Base-by-base conservation (phyloP, 2,888 invertebrate species). In the Leptothorax acervorum region DNA sequence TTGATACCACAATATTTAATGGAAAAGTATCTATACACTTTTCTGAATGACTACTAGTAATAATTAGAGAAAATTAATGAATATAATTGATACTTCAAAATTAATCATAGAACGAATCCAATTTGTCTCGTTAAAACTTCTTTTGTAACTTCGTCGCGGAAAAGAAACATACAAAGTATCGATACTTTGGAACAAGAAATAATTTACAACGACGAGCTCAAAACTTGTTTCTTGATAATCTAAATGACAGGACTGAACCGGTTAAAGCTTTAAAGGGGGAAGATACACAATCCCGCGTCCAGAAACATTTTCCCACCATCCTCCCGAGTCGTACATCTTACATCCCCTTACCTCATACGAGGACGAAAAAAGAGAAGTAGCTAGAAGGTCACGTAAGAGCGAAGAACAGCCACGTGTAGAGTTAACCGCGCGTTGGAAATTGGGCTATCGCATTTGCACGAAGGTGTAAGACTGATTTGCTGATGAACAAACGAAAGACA, bases 381-480 rank as follows among this genome's bases (percentile, higher is more conserved):
- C 45, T 45, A 18, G 39, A 53, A 45, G n/a, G 11, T 57, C 57
- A 48, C 11, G 35, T 45, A 70, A 60, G 35, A 57, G 42, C 31
- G 31, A 68, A 45, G 12, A 8, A 68, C 53, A 31, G 55, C 66
- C 55, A 71, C 71, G 18, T 79, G 57, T 71, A 76, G n/a, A 65
- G 39, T 42, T 42, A 71, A 79, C 57, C 71, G 31, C 71, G 23
- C 57, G 57, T 57, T 79, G 23, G 57, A 71, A 79, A 60, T 70
- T 71, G 57, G 79, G 18, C 57, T 79, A 79, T 79, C 57, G 71
- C 57, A 79, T 79, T 71, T 79, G 55, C 66, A 78, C 53, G 79
- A 79, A 79, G 23, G 57, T 71, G 48, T 70, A 79, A 79, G 79
- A 79, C 71, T 79, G 79, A 79, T 79, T 79, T 79, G 71, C 35